These are phyloP conservation scores for Carollia perspicillata DNA, from an alignment of 2,113 vertebrate genomes.

Conservation along the genomic window DNA sequence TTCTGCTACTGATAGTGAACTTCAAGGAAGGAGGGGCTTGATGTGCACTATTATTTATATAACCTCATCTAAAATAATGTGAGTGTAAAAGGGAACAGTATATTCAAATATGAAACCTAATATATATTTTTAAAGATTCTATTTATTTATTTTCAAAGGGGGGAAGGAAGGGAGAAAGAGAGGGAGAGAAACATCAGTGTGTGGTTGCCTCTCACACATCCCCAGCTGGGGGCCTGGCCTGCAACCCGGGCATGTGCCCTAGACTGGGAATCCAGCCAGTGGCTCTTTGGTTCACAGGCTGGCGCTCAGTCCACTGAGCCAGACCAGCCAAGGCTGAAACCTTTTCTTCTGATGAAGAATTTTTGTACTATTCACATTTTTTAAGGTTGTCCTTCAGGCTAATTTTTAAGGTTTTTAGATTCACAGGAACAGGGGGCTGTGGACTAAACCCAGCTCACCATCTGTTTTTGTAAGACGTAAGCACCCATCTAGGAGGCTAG, in stretches of 20 bases:
- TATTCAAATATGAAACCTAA: neutral
- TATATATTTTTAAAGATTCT: no score
- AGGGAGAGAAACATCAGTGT: no score
- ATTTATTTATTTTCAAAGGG: no score
- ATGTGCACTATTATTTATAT: neutral
- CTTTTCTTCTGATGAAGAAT: neutral
- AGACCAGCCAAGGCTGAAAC: neutral
- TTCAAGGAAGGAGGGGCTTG: neutral
- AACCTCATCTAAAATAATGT: neutral
- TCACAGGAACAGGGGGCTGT: accelerated
- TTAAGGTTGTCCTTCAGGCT: neutral
- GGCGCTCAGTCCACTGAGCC: no score
- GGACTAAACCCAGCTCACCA: neutral
- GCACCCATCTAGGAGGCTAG: neutral
- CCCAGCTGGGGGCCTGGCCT: no score
- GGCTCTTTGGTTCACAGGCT: no score
- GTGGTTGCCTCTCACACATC: no score
- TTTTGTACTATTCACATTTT: neutral
- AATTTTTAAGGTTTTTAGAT: neutral
- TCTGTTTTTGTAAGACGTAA: neutral
- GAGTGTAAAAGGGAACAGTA: neutral
- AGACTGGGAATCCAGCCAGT: no score
- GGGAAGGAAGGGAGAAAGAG: no score
- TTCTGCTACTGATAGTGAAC: neutral
- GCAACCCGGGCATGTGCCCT: no score